A percentile compares a stretch with the other conserved stretches of the same genome.
Conservation (phyloP, 2,797 vertebrate species). For the Thalassophryne amazonica region DNA sequence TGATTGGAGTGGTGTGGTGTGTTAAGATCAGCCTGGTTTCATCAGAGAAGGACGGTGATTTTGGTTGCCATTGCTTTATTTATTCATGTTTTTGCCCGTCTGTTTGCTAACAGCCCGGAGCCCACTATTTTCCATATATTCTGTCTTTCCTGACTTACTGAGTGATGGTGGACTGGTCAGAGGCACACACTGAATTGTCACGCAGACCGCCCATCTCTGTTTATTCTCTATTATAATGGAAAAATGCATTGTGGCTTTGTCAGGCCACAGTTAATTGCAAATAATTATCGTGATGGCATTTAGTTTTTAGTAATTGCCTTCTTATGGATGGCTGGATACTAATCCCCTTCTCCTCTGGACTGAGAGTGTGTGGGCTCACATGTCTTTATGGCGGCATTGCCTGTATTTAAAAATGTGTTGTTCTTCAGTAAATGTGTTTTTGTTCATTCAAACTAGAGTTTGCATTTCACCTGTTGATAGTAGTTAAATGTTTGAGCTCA, state of each 20-base stretch:
- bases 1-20: constrained; percentile 48
- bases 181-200: constrained; percentile 41
- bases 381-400: constrained; percentile 9
- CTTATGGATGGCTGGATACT: constrained; percentile 57
- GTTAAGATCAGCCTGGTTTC: constrained; percentile 37
- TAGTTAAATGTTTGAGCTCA: constrained; percentile 15
- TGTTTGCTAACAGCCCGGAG: too few relatives aligned
- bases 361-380: constrained; percentile 34
- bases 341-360: constrained; percentile 61
- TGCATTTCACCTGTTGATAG: constrained; percentile 30
- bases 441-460: constrained; percentile 17
- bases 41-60: constrained; percentile 23
- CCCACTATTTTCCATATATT: too few relatives aligned
- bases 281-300: constrained; percentile 74
- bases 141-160: constrained; percentile 15
- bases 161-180: constrained; percentile 6
- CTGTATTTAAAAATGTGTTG: too few relatives aligned
- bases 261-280: constrained; percentile 67
- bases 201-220: constrained; percentile 57
- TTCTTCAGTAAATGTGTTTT: constrained; percentile 26
- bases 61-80: constrained; percentile 26
- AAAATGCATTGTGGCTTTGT: constrained; percentile 61
- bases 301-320: constrained; percentile 73
- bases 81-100: constrained; percentile 19
- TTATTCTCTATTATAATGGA: constrained; percentile 53